These are phyloP conservation scores for Craniophora ligustri DNA, from an alignment of 2,888 invertebrate genomes.

Conservation along the genomic window DNA sequence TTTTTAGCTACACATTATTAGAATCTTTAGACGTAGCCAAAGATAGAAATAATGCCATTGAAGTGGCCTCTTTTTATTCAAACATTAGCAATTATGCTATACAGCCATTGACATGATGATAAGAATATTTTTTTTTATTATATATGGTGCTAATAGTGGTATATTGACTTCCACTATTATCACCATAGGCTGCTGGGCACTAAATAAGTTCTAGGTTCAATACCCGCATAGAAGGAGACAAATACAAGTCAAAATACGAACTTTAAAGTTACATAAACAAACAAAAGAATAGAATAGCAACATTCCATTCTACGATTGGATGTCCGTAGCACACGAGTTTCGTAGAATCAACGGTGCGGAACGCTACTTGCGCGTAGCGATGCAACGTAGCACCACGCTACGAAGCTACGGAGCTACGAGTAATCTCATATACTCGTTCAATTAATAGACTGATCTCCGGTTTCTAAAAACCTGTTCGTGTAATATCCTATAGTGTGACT, in stretches of 20 bases:
- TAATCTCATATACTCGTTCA: not conserved
- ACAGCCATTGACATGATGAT: no score
- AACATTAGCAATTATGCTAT: no score
- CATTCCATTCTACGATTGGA: conserved; percentile 52
- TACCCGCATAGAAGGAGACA: conserved; percentile 7
- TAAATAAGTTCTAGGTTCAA: conserved; percentile 2
- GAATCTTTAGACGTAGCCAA: no score
- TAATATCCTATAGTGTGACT: no score
- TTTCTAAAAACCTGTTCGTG: not conserved
- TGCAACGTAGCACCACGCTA: conserved; percentile 23
- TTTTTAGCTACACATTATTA: not conserved
- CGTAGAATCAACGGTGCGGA: conserved; percentile 39
- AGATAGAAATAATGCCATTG: no score
- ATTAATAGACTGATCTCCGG: not conserved
- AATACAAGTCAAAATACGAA: conserved; percentile 24
- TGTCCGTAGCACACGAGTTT: conserved; percentile 43
- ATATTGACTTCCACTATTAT: no score
- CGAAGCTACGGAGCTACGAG: conserved; percentile 24
- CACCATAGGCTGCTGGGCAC: no score
- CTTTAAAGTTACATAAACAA: conserved; percentile 32
- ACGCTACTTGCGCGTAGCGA: conserved; percentile 44
- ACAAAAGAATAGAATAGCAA: conserved; percentile 27
- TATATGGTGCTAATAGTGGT: no score
- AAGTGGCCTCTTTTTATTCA: no score
- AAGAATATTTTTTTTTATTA: no score